These are phyloP conservation scores for Protonemura montana DNA, from an alignment of 2,888 invertebrate species.

Conservation along the genomic window DNA sequence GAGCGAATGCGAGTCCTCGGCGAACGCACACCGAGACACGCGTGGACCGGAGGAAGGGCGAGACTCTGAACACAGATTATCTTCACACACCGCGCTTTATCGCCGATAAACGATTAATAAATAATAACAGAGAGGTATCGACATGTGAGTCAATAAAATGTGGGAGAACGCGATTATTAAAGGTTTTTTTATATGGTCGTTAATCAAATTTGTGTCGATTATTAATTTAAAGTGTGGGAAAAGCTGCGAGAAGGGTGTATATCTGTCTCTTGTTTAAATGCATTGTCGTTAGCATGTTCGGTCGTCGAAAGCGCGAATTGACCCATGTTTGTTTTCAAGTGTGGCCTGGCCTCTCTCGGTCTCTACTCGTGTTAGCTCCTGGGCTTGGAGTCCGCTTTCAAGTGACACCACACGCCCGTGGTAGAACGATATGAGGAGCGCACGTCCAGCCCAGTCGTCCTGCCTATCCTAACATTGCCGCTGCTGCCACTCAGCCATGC, in stretches of 20 bases:
- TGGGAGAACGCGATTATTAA: neutral
- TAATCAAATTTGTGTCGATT: neutral
- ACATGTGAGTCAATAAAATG: neutral
- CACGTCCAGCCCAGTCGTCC: neutral
- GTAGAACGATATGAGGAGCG: too few relatives aligned
- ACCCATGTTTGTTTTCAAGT: neutral
- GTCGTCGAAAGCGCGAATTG: neutral
- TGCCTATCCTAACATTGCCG: neutral
- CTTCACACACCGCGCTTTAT: slow-evolving; percentile 5
- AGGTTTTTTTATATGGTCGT: neutral
- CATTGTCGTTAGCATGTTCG: neutral
- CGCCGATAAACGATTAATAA: neutral
- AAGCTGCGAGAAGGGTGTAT: neutral
- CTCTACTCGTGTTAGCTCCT: neutral
- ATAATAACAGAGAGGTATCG: neutral
- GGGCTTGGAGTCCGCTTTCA: neutral
- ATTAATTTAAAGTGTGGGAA: neutral
- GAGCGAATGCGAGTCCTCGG: neutral
- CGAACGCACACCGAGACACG: neutral
- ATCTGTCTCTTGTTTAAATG: neutral
- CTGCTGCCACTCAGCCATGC: neutral
- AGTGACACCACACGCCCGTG: neutral
- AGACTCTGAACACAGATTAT: neutral
- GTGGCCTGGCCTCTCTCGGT: neutral
- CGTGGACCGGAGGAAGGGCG: neutral